A percentile compares a stretch with the other conserved stretches of the same genome.
These are phyloP conservation scores for Gadopsis marmoratus DNA, from an alignment of 2,797 vertebrate species.

Conservation along the genomic window DNA sequence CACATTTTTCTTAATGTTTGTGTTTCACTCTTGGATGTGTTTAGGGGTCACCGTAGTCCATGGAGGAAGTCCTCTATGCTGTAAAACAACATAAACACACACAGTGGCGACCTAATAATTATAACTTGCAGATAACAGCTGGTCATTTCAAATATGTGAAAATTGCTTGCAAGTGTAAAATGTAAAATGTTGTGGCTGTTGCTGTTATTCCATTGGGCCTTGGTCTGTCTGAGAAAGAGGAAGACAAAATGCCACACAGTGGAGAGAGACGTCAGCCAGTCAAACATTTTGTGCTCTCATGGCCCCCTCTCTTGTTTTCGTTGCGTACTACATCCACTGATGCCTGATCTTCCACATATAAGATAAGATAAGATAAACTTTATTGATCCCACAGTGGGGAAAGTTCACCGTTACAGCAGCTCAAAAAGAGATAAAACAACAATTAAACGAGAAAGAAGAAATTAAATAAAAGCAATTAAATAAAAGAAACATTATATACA, in stretches of 20 bases:
- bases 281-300: not conserved
- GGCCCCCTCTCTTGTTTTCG: conserved; percentile 1
- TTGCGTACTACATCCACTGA: no score
- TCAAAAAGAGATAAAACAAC: no score
- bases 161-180: not conserved
- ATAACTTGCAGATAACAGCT: not conserved
- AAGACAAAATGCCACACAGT: not conserved
- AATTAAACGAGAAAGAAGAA: no score
- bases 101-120: not conserved
- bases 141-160: not conserved
- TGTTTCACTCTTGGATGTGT: not conserved
- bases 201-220: no score
- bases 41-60: not conserved
- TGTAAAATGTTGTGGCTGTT: not conserved
- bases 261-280: not conserved
- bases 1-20: no score
- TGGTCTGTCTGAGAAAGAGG: no score
- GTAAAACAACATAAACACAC: not conserved
- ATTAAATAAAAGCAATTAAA: no score
- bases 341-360: no score
- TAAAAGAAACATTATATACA: no score
- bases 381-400: no score
- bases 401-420: no score
- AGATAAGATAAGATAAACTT: no score
- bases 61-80: not conserved